These are phyloP conservation scores for Propithecus deckenii DNA, from an alignment of 2,797 vertebrate genomes.

Conservation along the genomic window DNA sequence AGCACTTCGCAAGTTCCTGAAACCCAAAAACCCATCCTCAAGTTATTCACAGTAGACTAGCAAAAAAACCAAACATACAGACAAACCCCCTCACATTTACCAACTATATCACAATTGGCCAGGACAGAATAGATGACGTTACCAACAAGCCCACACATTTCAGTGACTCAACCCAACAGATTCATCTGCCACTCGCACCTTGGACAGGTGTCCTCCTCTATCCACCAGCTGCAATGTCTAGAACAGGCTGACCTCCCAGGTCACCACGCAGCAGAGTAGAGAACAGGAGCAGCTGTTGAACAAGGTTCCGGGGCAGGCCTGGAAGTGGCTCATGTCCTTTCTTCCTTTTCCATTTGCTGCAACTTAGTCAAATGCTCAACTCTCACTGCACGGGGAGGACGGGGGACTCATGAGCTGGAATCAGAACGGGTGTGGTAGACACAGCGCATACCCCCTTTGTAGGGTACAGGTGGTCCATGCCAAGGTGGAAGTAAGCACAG, in stretches of 20 bases:
- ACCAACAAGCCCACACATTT: rapidly evolving
- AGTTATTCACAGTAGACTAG: background rate
- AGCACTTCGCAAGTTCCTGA: no score
- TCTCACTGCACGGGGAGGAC: background rate
- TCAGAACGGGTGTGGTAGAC: background rate
- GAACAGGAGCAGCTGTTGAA: background rate
- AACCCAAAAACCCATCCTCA: background rate
- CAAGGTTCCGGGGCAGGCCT: rapidly evolving
- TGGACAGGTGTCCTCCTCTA: background rate
- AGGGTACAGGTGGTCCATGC: background rate
- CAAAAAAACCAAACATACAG: background rate
- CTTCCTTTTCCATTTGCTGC: rapidly evolving
- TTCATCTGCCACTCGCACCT: background rate
- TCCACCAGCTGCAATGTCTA: rapidly evolving
- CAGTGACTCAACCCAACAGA: background rate
- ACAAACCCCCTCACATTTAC: no score
- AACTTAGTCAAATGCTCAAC: background rate
- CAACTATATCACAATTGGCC: rapidly evolving
- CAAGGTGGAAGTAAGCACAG: rapidly evolving
- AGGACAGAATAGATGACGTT: rapidly evolving
- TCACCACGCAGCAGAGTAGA: background rate
- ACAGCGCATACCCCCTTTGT: no score
- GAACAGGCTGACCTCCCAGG: rapidly evolving
- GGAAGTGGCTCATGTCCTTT: background rate
- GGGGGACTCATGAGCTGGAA: no score